These are phyloP conservation scores for Drosophila saltans DNA, from an alignment of 1,140 invertebrate genomes.

Conservation along the genomic window DNA sequence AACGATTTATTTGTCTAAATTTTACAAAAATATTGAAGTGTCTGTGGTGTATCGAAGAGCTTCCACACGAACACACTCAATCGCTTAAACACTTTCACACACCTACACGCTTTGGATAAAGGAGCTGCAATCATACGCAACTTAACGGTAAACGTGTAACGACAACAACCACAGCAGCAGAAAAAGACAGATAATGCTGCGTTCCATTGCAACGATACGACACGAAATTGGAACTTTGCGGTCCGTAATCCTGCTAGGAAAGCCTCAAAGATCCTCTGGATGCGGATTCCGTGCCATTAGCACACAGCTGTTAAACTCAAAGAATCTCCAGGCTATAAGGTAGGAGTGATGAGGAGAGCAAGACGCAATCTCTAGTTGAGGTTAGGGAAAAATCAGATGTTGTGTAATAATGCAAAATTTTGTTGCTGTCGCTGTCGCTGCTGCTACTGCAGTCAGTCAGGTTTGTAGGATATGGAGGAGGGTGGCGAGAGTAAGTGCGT, in stretches of 20 bases:
- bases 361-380: slow-evolving; percentile 54
- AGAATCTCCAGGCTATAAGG: slow-evolving; percentile 60
- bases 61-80: neutral
- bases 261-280: slow-evolving; percentile 30
- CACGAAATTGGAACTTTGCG: slow-evolving; percentile 83
- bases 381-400: slow-evolving; percentile 67
- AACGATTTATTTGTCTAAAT: slow-evolving; percentile 19
- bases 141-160: slow-evolving; percentile 16
- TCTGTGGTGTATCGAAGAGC: slow-evolving; percentile 1
- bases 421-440: slow-evolving; percentile 43
- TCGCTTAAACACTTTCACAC: neutral
- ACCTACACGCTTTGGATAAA: neutral
- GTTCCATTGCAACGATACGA: slow-evolving; percentile 87
- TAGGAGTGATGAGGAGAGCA: slow-evolving; percentile 26
- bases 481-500: neutral
- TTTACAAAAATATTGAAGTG: slow-evolving; percentile 10
- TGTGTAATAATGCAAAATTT: slow-evolving; percentile 78
- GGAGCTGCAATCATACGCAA: neutral
- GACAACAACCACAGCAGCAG: slow-evolving; percentile 35
- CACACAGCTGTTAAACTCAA: slow-evolving; percentile 44
- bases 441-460: neutral
- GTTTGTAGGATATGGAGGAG: slow-evolving; percentile 2
- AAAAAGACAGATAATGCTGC: slow-evolving; percentile 85
- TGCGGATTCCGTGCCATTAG: slow-evolving; percentile 61
- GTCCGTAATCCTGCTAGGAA: slow-evolving; percentile 43